Conservation (phyloP, 1,140 invertebrate genomes). For the Portunus trituberculatus region DNA sequence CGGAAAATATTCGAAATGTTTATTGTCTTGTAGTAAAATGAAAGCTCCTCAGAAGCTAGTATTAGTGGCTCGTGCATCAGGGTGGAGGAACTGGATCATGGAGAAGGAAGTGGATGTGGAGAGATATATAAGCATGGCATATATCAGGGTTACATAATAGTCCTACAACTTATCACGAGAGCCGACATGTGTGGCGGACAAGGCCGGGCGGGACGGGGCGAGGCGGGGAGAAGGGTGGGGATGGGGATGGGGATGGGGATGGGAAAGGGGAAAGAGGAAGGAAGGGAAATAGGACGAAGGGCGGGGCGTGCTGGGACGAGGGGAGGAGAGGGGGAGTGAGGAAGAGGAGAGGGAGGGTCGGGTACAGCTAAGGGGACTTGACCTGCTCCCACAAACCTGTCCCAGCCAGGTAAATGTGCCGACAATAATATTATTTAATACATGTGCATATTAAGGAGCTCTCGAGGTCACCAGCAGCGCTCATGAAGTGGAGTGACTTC, state of each 20-base stretch:
- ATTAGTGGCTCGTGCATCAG: neutral
- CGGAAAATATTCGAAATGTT: neutral
- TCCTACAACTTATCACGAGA: neutral
- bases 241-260: neutral
- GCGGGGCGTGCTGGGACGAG: neutral
- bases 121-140: neutral
- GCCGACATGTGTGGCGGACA: neutral
- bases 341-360: neutral
- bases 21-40: conserved; percentile 8
- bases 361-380: neutral
- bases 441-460: neutral
- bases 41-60: neutral
- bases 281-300: neutral
- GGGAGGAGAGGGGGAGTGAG: neutral
- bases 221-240: too few species aligned
- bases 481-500: neutral
- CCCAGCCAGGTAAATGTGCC: neutral
- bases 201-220: neutral
- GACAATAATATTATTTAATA: neutral
- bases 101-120: neutral
- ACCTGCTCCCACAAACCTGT: neutral
- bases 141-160: conserved; percentile 23
- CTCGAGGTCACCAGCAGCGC: neutral
- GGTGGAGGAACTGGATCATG: neutral
- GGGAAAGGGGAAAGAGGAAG: neutral